Evolutionary conservation across 2,797 vertebrate species (phyloP).

Genomic region (Artibeus jamaicensis): DNA sequence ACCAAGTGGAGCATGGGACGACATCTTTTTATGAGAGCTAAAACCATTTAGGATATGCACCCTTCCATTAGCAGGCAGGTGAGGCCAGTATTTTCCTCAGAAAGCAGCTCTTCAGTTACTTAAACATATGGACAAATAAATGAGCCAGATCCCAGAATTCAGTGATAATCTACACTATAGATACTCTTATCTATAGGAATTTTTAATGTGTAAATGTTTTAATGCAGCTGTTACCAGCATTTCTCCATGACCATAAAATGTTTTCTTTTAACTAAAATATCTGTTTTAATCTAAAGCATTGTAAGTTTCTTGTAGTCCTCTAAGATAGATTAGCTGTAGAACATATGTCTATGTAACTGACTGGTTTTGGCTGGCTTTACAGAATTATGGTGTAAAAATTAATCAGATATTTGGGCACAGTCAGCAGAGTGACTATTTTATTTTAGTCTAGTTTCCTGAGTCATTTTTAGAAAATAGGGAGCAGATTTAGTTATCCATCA

Average conservation of each 20-base stretch:
- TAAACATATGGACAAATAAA: not conserved
- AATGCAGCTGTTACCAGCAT: not conserved
- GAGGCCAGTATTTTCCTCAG: not conserved
- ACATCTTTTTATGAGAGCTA: not conserved
- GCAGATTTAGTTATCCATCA: not conserved
- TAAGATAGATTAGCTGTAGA: not conserved
- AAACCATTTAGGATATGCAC: not conserved
- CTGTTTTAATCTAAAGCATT: constrained; percentile 15
- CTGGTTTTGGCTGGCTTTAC: constrained; percentile 32
- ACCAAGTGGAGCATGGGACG: not conserved
- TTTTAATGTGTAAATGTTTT: not conserved
- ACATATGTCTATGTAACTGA: not conserved
- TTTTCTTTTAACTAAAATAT: not conserved
- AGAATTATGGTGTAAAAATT: not conserved
- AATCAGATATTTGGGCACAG: not conserved
- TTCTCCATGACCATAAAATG: not conserved
- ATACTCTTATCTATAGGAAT: not conserved
- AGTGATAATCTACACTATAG: not conserved
- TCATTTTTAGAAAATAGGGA: constrained; percentile 23
- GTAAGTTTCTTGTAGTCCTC: not conserved
- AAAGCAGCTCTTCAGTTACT: not conserved
- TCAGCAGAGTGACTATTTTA: not conserved
- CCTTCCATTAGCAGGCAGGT: not conserved
- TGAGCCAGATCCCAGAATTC: not conserved
- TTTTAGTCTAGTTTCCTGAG: not conserved